Conservation (phyloP, 2,113 vertebrate genomes). For the Picathartes gymnocephalus region DNA sequence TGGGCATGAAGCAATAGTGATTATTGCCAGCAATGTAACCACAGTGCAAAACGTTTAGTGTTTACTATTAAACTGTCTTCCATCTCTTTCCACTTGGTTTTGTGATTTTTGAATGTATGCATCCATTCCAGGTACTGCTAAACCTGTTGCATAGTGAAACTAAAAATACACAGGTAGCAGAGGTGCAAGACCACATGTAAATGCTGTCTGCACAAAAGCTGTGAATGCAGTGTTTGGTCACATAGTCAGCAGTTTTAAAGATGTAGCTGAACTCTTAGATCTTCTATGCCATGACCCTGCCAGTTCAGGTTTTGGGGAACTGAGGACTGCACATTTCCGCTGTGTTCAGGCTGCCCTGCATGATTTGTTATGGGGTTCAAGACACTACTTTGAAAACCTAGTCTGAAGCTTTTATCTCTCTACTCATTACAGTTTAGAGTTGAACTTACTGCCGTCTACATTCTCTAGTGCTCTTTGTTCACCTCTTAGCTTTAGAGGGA, state of each 20-base stretch:
- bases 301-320: neutral
- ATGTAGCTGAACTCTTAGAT: neutral
- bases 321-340: neutral
- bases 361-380: neutral
- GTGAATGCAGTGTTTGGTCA: neutral
- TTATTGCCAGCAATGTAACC: neutral
- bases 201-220: neutral
- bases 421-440: neutral
- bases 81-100: neutral
- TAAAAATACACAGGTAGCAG: neutral
- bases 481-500: neutral
- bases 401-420: neutral
- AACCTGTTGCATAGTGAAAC: neutral
- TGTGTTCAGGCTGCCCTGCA: neutral
- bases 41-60: neutral
- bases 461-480: neutral
- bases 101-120: neutral
- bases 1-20: neutral
- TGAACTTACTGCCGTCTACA: neutral
- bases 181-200: neutral
- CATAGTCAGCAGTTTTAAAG: neutral
- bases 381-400: neutral
- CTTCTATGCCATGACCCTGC: neutral
- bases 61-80: slow-evolving; percentile 11
- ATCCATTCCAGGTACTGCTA: neutral